Percentiles rank a stretch among this genome's conserved stretches.
phyloP scores from a whole-genome alignment of 2,797 vertebrate species.

The Hylomyscus alleni region DNA sequence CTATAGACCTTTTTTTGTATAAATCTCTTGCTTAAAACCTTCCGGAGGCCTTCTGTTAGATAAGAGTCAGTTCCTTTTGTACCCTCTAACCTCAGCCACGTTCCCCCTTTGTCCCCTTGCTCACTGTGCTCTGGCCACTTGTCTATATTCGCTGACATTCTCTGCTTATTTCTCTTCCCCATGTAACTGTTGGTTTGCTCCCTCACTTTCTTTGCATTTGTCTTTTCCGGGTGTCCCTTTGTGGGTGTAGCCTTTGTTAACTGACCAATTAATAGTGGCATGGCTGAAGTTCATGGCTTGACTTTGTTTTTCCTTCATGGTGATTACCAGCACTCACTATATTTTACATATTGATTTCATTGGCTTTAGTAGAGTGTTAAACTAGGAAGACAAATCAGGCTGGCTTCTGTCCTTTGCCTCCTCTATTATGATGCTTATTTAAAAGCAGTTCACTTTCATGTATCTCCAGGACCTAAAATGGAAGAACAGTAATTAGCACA shows the following conservation, averaged over 20 bases:
- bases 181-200: not conserved
- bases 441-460: not conserved
- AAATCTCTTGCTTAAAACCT: not conserved
- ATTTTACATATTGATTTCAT: not conserved
- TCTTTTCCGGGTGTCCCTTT: not conserved
- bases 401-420: too few species aligned
- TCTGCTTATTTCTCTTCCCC: not conserved
- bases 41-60: not conserved
- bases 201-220: not conserved
- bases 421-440: not conserved
- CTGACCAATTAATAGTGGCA: not conserved
- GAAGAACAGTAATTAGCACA: not conserved
- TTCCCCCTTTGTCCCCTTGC: not conserved
- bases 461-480: not conserved
- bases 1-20: not conserved
- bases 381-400: not conserved
- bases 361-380: not conserved
- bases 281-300: not conserved
- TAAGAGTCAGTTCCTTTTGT: not conserved
- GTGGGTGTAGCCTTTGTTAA: not conserved
- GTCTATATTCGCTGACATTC: not conserved
- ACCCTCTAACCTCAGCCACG: not conserved
- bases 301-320: slow-evolving; percentile 2
- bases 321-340: not conserved
- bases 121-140: not conserved